Evolutionary conservation across 2,113 vertebrate genomes (phyloP).

Genomic region (Larimichthys crocea): DNA sequence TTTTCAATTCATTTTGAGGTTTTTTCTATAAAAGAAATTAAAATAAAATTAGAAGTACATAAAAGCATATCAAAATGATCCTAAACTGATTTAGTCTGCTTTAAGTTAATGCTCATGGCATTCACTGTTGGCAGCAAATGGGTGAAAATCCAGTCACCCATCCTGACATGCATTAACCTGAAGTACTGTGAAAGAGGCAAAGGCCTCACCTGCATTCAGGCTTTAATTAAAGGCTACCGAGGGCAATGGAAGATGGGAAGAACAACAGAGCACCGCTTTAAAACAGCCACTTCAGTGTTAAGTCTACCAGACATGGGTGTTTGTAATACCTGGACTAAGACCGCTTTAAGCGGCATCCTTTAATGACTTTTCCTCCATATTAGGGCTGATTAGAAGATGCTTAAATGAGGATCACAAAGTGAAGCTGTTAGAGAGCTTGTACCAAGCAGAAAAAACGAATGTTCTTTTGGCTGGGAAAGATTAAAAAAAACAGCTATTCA

Average conservation of each 20-base stretch:
- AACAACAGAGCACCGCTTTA: constrained; percentile 30
- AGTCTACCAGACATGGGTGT: constrained; percentile 48
- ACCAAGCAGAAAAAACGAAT: constrained; percentile 50
- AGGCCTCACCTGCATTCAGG: constrained; percentile 54
- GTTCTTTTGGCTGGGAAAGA: constrained; percentile 47
- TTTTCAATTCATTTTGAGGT: constrained; percentile 18
- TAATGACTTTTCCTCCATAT: constrained; percentile 54
- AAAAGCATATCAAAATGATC: constrained; percentile 19
- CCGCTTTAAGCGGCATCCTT: constrained; percentile 52
- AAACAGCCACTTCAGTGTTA: constrained; percentile 32
- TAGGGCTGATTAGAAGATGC: constrained; percentile 56
- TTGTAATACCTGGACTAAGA: constrained; percentile 60
- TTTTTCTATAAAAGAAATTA: too few species aligned
- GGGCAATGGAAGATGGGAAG: constrained; percentile 37
- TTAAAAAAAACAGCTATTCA: constrained; percentile 19
- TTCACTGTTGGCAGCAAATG: constrained; percentile 66
- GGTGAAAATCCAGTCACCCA: constrained; percentile 72
- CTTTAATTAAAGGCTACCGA: constrained; percentile 71
- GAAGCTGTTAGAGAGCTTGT: constrained; percentile 42
- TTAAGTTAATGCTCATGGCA: constrained; percentile 78
- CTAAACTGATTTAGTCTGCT: constrained; percentile 67
- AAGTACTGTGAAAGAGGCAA: constrained; percentile 32
- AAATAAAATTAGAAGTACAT: constrained; percentile 47
- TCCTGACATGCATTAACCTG: constrained; percentile 58
- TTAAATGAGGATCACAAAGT: constrained; percentile 64